Evolutionary conservation across 2,888 invertebrate species (phyloP), one percentile per base, ranked within the genome.

Genomic region (Pollenia griseotomentosa): DNA sequence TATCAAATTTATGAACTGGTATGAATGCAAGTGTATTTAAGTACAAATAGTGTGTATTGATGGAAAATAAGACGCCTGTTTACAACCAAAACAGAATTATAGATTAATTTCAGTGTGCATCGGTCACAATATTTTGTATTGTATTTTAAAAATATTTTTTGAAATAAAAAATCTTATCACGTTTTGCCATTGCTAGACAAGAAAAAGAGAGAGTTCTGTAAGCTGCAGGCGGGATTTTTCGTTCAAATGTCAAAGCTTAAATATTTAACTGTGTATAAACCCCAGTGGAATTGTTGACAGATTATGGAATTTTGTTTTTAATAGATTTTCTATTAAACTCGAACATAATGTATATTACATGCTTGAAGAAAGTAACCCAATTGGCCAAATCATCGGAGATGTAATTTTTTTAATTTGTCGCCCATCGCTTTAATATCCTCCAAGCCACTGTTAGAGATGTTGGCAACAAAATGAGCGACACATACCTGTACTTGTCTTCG

Each of bases 151-250:
- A 19, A 12, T 11, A 33, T 16, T 57, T 65, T 40, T 48, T 16
- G 6, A 53, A 55, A 42, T 53, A 19, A 66, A 73, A 78, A 23
- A 74, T 84, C 84, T 84, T 84, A 84, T 84, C 84, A 68, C 78
- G 66, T 74, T 74, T 44, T 57, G 53, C 66, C 66, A 66, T 78
- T 79, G 61, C 10, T 59, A 14, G 16, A 19, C n/a, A n/a, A 57
- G 65, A 65, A 10, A 48, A 12, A 3, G 14, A 14, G 14, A 48
- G 14, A 48, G 48, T 14, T 10, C 2, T 48, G 48, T 14, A 5
- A 48, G 14, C 53, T 53, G 75, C 42, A 42, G 23, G n/a, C 16
- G 8, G 12, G 16, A 40, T 14, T 40, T 51, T 61, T 65, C 0
- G 10, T 14, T 59, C n/a, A 33, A 46, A 46, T 73, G 14, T 74